phyloP scores from a whole-genome alignment of 1,140 invertebrate species.

The Neodiprion pinetum region DNA sequence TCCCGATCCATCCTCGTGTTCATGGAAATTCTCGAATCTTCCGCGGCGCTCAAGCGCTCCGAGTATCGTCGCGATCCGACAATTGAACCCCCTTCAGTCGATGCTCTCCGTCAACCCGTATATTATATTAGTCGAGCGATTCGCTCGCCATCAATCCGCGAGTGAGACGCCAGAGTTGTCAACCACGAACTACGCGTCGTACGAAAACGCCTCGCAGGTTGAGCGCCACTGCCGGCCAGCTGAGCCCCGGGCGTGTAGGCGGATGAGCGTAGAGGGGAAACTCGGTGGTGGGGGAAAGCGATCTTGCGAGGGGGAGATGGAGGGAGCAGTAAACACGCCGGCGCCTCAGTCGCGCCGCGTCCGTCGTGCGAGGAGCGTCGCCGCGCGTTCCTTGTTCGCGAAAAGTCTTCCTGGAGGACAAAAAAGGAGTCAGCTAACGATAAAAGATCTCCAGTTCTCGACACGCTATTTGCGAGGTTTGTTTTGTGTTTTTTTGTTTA shows the following conservation, averaged over 20 bases:
- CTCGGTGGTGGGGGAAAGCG: not conserved
- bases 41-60: no score
- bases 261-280: constrained; percentile 2
- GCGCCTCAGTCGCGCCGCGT: constrained; percentile 55
- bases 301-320: constrained; percentile 8
- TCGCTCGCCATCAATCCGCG: no score
- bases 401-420: constrained; percentile 3
- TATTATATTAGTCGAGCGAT: no score
- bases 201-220: not conserved
- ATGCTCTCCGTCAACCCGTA: no score
- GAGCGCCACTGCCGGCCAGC: constrained; percentile 32
- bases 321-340: constrained; percentile 51
- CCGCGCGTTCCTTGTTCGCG: not conserved
- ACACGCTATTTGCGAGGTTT: not conserved
- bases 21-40: no score
- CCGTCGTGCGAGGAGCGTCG: constrained; percentile 27
- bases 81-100: no score
- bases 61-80: no score
- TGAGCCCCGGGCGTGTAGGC: constrained; percentile 29
- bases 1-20: no score
- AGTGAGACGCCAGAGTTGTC: no score
- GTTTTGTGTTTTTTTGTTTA: not conserved
- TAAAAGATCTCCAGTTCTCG: not conserved
- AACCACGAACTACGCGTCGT: no score
- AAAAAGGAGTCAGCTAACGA: not conserved